Base-by-base conservation (phyloP, 2,888 invertebrate genomes). In the Agrilus cyanescens region DNA sequence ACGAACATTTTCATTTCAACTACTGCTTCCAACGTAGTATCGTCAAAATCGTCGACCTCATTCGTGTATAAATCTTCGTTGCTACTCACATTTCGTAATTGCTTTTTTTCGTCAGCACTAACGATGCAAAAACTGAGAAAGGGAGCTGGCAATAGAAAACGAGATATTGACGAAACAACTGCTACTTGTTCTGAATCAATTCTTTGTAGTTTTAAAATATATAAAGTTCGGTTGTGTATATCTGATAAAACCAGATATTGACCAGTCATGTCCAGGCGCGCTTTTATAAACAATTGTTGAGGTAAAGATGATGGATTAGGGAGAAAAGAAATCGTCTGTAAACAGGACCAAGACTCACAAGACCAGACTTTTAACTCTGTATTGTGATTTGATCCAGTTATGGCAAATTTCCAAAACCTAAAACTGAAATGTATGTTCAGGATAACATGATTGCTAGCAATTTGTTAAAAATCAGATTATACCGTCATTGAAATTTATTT, bases 351-450 rank as follows among this genome's bases (percentile, higher is more conserved):
- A 0, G 86, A 76, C 60, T 94, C 89, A 65, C 95, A 96, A 6
- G 90, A 89, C 94, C 95, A 96, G 37, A 85, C 72, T 67, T 94
- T 95, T 41, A 96, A 70, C 56, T 88, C 87, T 0, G 87, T 82
- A 68, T 95, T 95, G 62, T 87, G 80, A 49, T 85, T 82, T 0
- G 90, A 84, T 1, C 91, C 91, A 0, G 96, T 95, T 33, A 96
- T 77, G 0, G 89, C 93, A 67, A 85, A 94, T 65, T 93, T 93
- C 96, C 97, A 97, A 67, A 94, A 93, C 60, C 85, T 80, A 12
- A 73, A 75, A 52, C 78, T 79, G 53, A 38, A 61, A 61, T 48
- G 49, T 43, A 44, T 42, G 10, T 25, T 34, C 46, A 46, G 12
- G 25, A 33, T 33, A 35, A 29, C 31, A n/a, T n/a, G n/a, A n/a